A percentile compares a stretch with the other conserved stretches of the same genome.
Conservation (phyloP, 2,113 vertebrate species). For the Vulpes lagopus region DNA sequence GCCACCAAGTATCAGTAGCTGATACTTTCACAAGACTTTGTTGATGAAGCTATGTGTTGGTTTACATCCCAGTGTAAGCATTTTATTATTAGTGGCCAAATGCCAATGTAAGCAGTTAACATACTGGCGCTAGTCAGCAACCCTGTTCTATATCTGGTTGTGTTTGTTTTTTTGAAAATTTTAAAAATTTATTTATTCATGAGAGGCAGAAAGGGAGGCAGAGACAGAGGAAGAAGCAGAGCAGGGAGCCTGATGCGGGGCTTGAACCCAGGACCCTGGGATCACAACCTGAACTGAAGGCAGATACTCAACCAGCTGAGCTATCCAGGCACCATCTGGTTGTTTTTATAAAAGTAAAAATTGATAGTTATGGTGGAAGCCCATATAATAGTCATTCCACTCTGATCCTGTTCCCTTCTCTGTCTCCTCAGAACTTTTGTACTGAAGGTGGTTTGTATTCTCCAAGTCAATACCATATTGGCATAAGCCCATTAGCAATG, state of each 20-base stretch:
- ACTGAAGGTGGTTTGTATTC: background rate
- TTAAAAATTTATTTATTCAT: no score
- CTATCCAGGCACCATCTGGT: no score
- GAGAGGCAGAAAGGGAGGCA: no score
- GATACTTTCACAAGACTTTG: background rate
- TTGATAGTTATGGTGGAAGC: background rate
- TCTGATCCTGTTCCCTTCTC: background rate
- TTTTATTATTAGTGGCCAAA: background rate
- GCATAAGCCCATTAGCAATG: background rate
- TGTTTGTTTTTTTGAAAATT: background rate
- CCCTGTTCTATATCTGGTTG: background rate
- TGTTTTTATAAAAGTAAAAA: slow-evolving; percentile 10
- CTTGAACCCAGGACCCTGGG: no score
- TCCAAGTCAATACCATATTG: background rate
- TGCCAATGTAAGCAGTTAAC: background rate
- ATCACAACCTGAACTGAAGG: no score
- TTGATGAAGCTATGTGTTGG: background rate
- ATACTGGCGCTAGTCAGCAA: background rate
- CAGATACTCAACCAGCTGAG: no score
- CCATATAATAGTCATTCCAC: background rate
- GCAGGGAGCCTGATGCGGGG: no score
- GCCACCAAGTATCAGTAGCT: background rate
- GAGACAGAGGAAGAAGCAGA: no score
- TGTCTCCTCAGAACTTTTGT: background rate
- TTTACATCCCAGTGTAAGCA: background rate